Percentiles rank a stretch among this genome's conserved stretches.
These are phyloP conservation scores for Dendropsophus ebraccatus DNA, from an alignment of 2,113 vertebrate species.

Conservation along the genomic window DNA sequence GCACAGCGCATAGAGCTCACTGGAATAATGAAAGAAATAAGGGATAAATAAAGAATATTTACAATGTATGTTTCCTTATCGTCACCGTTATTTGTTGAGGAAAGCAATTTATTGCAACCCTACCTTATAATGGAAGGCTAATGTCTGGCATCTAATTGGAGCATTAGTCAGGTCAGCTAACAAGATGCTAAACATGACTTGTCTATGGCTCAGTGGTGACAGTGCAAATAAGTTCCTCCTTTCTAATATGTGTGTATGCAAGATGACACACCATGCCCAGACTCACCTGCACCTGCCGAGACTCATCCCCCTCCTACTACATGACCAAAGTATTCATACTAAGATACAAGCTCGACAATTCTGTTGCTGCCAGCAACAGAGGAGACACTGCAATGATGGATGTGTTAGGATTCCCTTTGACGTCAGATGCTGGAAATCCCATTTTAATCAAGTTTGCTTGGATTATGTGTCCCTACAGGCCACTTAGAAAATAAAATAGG, in stretches of 20 bases:
- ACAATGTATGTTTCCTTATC: neutral
- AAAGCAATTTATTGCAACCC: neutral
- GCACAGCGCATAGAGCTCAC: neutral
- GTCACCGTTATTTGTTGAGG: neutral
- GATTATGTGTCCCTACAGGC: slow-evolving; percentile 48
- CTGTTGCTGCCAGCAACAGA: slow-evolving; percentile 37
- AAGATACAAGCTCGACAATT: slow-evolving; percentile 45
- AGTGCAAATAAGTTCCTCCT: neutral
- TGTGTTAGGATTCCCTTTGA: slow-evolving; percentile 66
- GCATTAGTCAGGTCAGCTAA: neutral
- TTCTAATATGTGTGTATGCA: neutral
- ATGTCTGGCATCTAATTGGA: slow-evolving; percentile 17
- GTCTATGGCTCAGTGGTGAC: neutral
- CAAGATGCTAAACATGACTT: neutral
- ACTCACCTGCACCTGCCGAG: slow-evolving; percentile 24
- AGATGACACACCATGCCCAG: neutral
- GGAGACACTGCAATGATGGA: slow-evolving; percentile 46
- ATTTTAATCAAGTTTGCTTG: slow-evolving; percentile 65
- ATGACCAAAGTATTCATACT: neutral
- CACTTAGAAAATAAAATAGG: slow-evolving; percentile 46
- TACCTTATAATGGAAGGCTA: neutral
- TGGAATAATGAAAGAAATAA: slow-evolving; percentile 8
- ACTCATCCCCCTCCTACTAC: neutral
- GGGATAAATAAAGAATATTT: neutral
- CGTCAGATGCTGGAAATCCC: slow-evolving; percentile 68